Conservation (phyloP, 2,797 vertebrate genomes). For the Chiroxiphia lanceolata region DNA sequence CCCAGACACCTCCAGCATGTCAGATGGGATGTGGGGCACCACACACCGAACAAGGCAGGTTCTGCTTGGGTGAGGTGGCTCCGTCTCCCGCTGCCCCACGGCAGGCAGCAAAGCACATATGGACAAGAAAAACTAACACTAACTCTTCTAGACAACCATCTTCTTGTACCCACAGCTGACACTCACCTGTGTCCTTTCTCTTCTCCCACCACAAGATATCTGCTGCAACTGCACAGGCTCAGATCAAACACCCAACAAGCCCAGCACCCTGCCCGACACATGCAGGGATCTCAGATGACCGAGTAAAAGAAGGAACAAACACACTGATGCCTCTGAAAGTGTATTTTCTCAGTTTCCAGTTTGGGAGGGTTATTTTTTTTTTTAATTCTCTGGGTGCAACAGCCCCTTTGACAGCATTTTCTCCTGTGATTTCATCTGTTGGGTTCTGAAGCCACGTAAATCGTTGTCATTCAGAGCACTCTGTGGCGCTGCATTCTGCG, state of each 20-base stretch:
- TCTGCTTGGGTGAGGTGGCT: not conserved
- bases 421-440: not conserved
- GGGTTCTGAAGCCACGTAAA: not conserved
- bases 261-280: not conserved
- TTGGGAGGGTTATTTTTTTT: not conserved
- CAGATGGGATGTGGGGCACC: not conserved
- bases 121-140: not conserved
- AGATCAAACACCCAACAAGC: not conserved
- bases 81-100: not conserved
- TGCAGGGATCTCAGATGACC: not conserved
- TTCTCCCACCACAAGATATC: not conserved
- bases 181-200: not conserved
- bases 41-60: not conserved
- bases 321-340: not conserved
- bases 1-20: not conserved
- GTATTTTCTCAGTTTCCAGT: not conserved
- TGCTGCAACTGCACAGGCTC: not conserved
- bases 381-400: not conserved
- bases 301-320: not conserved
- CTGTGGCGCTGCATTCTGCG: fast-evolving
- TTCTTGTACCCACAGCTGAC: not conserved
- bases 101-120: not conserved
- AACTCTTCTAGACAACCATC: not conserved
- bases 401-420: not conserved
- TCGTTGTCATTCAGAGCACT: not conserved